phyloP scores from a whole-genome alignment of 92 coral and sea anemone species.

The Heteractis magnifica region DNA sequence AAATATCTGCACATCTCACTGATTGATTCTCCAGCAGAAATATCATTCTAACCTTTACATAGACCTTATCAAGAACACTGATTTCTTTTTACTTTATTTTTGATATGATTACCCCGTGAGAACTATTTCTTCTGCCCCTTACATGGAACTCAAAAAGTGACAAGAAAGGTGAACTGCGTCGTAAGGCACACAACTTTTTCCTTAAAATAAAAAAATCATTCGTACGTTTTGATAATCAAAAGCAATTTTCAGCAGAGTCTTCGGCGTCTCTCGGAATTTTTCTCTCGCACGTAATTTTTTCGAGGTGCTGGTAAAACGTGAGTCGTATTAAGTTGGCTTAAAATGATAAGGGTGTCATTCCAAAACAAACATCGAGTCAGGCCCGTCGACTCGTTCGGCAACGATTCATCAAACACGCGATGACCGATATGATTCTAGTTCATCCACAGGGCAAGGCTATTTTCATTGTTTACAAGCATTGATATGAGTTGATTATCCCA shows the following conservation, averaged over 20 bases:
- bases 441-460: conserved; percentile 19
- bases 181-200: too few species aligned
- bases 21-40: conserved; percentile 20
- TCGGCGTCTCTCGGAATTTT: background rate
- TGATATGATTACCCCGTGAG: background rate
- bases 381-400: conserved; percentile 14
- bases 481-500: conserved; percentile 7
- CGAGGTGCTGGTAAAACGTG: background rate
- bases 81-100: conserved; percentile 21
- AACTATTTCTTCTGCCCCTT: background rate
- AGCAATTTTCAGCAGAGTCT: background rate
- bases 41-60: conserved; percentile 24
- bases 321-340: conserved; percentile 5
- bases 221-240: background rate
- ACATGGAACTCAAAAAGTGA: background rate
- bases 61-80: conserved; percentile 13
- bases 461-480: conserved; percentile 30
- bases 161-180: conserved; percentile 1
- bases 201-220: too few species aligned
- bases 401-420: background rate
- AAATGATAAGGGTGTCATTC: conserved; percentile 1
- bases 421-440: background rate
- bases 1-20: conserved; percentile 15
- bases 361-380: conserved; percentile 2
- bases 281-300: background rate